phyloP scores from a whole-genome alignment of 2,888 invertebrate genomes.

The Torymus aiolomorphi region DNA sequence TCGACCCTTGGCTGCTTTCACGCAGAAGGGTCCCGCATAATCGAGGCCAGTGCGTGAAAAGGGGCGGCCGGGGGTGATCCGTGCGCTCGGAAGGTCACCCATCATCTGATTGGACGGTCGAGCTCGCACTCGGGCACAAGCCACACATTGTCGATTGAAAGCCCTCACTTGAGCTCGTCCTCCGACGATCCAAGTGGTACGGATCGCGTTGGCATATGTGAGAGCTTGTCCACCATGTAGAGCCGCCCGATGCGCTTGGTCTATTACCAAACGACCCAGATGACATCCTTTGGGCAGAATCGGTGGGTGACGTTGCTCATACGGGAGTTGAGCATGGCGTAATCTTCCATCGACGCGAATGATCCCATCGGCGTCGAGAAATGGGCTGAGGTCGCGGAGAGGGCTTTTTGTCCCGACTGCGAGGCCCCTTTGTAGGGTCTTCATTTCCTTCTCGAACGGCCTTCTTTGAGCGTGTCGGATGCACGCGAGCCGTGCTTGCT shows the following conservation, averaged over 20 bases:
- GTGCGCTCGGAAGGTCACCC: background rate
- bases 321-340: background rate
- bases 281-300: background rate
- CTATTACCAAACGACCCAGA: background rate
- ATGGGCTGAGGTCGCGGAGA: background rate
- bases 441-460: no score
- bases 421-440: no score
- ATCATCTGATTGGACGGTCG: background rate
- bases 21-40: background rate
- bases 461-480: no score
- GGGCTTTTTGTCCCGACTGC: no score
- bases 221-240: background rate
- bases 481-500: no score
- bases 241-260: background rate
- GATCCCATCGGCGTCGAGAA: background rate
- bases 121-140: background rate
- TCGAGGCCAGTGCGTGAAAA: background rate
- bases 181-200: background rate
- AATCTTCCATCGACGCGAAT: background rate
- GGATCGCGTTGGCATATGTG: background rate
- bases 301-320: background rate
- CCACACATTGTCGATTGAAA: background rate
- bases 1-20: background rate
- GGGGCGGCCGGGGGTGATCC: background rate
- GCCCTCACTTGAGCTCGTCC: background rate